Evolutionary conservation across 2,888 invertebrate genomes (phyloP).

Genomic region (Drosophila hawaiiensis): DNA sequence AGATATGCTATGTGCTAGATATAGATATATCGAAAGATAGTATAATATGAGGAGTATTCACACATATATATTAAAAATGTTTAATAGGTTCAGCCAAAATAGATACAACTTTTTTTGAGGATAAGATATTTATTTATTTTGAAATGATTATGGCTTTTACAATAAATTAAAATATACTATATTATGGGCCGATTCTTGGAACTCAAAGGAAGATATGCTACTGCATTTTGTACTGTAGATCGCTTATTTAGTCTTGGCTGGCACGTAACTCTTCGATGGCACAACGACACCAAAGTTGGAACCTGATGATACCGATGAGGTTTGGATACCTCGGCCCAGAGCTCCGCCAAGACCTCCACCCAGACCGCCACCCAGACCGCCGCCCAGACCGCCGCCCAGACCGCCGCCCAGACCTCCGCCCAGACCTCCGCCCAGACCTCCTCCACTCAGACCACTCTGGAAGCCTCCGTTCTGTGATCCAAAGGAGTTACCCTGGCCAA

Average conservation of each 20-base stretch:
- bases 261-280: constrained; percentile 65
- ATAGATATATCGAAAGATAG: neutral
- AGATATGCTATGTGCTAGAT: neutral
- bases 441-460: neutral
- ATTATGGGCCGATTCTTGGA: constrained; percentile 39
- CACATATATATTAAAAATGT: neutral
- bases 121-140: constrained; percentile 49
- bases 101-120: neutral
- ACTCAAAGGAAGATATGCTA: constrained; percentile 29
- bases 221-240: neutral
- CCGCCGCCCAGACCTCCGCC: neutral
- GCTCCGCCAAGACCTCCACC: neutral
- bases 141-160: constrained; percentile 31
- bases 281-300: constrained; percentile 34
- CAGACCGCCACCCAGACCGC: neutral
- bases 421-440: neutral
- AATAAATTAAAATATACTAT: constrained; percentile 71
- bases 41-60: neutral
- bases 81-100: neutral
- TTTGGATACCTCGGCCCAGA: constrained; percentile 26
- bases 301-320: constrained; percentile 28
- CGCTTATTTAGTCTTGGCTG: constrained; percentile 69
- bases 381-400: neutral
- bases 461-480: constrained; percentile 1
- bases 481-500: constrained; percentile 47